These are phyloP conservation scores for Luperina nickerlii DNA, from an alignment of 2,888 invertebrate genomes.

Conservation along the genomic window DNA sequence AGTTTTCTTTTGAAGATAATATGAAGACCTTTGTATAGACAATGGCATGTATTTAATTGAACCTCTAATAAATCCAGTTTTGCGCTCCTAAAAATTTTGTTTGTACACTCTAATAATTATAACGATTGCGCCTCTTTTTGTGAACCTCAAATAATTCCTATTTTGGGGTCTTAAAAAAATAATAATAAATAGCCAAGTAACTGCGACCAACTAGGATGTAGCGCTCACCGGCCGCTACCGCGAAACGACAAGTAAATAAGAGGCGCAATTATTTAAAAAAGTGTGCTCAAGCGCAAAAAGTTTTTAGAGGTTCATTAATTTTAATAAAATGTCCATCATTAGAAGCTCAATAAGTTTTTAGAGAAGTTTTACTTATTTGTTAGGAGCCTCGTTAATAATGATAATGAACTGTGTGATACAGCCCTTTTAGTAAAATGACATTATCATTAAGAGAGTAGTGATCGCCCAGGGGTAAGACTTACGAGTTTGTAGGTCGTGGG, in stretches of 20 bases:
- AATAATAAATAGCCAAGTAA: background rate
- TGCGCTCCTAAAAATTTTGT: background rate
- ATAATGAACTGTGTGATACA: background rate
- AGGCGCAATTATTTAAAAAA: background rate
- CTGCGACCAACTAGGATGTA: background rate
- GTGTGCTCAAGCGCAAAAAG: background rate
- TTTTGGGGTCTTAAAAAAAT: background rate
- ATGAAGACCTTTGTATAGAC: background rate
- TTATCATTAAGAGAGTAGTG: background rate
- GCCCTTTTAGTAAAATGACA: background rate
- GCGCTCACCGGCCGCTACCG: background rate
- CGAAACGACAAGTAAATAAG: background rate
- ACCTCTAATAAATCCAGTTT: background rate
- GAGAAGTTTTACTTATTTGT: background rate
- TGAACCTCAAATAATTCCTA: background rate
- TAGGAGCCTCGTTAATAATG: background rate
- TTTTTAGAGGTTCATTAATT: background rate
- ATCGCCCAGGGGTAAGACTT: background rate
- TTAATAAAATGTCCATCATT: background rate
- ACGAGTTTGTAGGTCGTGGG: background rate
- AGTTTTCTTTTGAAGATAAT: conserved; percentile 8
- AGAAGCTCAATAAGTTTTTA: background rate
- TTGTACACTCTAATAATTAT: background rate
- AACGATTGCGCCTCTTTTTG: background rate
- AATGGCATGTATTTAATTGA: background rate